Evolutionary conservation across 1,140 invertebrate genomes (phyloP), one percentile per base, ranked within the genome.

Genomic region (Nixonia krombeini): DNA sequence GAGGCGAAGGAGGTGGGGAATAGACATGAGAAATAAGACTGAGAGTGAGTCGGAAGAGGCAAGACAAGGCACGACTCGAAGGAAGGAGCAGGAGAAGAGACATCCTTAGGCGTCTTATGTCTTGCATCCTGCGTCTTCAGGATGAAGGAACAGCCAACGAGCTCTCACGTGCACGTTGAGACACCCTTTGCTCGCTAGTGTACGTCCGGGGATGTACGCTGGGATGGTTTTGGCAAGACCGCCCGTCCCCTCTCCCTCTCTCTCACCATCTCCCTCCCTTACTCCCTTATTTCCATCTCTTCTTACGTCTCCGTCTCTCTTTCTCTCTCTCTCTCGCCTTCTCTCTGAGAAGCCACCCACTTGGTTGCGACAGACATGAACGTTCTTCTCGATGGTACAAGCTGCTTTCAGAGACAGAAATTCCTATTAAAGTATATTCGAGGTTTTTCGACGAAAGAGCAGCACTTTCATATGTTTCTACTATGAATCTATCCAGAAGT

Each of bases 41-140:
- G 44, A 62, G 53, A 25, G 49, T 37, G 50, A 57, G 17, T 33
- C 16, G 16, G 26, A 58, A 64, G 52, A 59, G 41, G 46, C 50
- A 29, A n/a, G 15, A 26, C 35, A 1, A 10, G 47, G 10, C 6
- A n/a, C n/a, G 21, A 42, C 16, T 41, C 10, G 16, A 15, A 35
- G 46, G 53, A 53, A 64, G 18, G 37, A 51, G 37, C 40, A 37
- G 51, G 45, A 41, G 29, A 29, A 66, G 64, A 47, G 72, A 51
- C 66, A 75, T 76, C 79, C 77, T 80, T 80, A 76, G 77, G 78
- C 80, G 74, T 79, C 77, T 81, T 80, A 75, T 75, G 79, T 81
- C 78, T 79, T 71, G 75, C 76, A 76, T 76, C 74, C 72, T 73
- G 73, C 75, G 72, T 73, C 70, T 72, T 70, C 75, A 73, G 70